phyloP scores from a whole-genome alignment of 2,888 invertebrate genomes.

The Alloplasta piceator region DNA sequence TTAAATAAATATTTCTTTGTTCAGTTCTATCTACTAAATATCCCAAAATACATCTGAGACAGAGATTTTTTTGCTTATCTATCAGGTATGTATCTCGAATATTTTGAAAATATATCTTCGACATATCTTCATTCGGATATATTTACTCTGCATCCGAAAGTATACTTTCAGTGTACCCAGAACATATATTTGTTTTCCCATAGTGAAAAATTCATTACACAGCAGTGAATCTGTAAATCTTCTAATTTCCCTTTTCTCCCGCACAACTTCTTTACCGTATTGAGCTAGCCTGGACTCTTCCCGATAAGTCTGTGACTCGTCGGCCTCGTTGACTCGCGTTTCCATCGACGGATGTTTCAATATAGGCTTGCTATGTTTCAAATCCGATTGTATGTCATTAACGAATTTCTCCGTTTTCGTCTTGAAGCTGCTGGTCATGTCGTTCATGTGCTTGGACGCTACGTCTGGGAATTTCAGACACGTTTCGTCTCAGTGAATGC shows the following conservation, averaged over 20 bases:
- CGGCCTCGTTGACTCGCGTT: constrained; percentile 77
- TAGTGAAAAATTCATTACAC: neutral
- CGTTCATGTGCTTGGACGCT: constrained; percentile 87
- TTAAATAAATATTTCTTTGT: too few species aligned
- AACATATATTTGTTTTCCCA: too few species aligned
- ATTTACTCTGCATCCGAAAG: too few species aligned
- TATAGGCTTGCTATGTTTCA: constrained; percentile 84
- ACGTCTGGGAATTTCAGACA: constrained; percentile 81
- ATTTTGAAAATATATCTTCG: too few species aligned
- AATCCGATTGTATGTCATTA: constrained; percentile 87
- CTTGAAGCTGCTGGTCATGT: constrained; percentile 88
- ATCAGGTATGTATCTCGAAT: too few species aligned
- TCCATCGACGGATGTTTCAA: constrained; percentile 82
- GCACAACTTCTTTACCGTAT: constrained; percentile 85
- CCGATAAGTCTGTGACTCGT: constrained; percentile 88
- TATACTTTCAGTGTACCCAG: too few species aligned
- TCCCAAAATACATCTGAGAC: too few species aligned
- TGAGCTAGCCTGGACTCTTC: constrained; percentile 89
- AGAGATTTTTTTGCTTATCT: too few species aligned
- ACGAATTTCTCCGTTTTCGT: constrained; percentile 89
- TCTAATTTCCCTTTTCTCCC: constrained; percentile 1
- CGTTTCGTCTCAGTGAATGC: constrained; percentile 50
- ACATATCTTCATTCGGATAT: too few species aligned
- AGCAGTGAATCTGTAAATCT: constrained; percentile 45
- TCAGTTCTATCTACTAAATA: too few species aligned